phyloP scores from a whole-genome alignment of 2,797 vertebrate genomes.

The Sebastes matsubarae region DNA sequence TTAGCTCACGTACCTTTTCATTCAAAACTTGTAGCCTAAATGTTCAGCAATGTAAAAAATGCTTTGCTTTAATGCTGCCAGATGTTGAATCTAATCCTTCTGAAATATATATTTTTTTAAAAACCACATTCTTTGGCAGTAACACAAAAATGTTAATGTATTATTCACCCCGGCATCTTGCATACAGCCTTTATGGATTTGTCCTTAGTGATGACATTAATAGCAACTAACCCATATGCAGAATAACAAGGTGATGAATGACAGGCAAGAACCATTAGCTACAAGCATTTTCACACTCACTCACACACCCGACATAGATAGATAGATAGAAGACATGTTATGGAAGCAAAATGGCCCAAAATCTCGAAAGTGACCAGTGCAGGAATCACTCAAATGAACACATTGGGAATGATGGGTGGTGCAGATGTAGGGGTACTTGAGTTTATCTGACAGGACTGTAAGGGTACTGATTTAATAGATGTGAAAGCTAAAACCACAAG shows the following conservation, averaged over 20 bases:
- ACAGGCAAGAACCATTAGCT: conserved; percentile 26
- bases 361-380: too few relatives aligned
- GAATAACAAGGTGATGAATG: conserved; percentile 32
- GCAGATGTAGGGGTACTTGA: neutral
- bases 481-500: neutral
- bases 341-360: too few relatives aligned
- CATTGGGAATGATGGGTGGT: neutral
- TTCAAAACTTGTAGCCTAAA: neutral
- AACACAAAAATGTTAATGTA: conserved; percentile 84
- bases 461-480: neutral
- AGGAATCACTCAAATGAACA: neutral
- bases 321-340: too few relatives aligned
- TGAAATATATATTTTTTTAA: neutral
- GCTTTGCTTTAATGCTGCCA: neutral
- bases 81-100: neutral
- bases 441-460: neutral
- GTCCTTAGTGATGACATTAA: conserved; percentile 56
- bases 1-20: neutral
- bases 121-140: neutral
- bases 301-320: neutral
- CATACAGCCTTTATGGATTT: conserved; percentile 39
- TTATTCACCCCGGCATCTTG: conserved; percentile 84
- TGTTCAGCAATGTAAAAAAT: neutral
- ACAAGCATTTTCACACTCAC: neutral
- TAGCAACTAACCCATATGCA: conserved; percentile 40